A percentile compares a stretch with the other conserved stretches of the same genome.
These are phyloP conservation scores for Eulithis prunata DNA, from an alignment of 2,888 invertebrate genomes.

Conservation along the genomic window DNA sequence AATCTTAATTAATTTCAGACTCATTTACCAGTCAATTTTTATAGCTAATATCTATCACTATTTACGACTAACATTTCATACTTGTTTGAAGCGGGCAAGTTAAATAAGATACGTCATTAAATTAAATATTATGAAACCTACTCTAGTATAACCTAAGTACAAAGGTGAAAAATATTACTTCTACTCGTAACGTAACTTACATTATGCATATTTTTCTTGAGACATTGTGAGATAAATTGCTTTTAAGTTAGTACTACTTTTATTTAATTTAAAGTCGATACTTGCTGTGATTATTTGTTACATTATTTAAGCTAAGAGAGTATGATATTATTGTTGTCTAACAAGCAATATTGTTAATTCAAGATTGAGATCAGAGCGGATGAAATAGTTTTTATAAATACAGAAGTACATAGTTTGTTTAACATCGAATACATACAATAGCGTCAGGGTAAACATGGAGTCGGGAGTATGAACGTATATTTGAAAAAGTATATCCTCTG, in stretches of 20 bases:
- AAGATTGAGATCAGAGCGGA: constrained; percentile 46
- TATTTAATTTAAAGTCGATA: constrained; percentile 37
- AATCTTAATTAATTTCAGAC: constrained; percentile 71
- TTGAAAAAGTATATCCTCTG: constrained; percentile 40
- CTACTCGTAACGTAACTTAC: constrained; percentile 57
- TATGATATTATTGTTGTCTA: constrained; percentile 49
- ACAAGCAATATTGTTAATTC: constrained; percentile 48
- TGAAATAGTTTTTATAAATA: constrained; percentile 42
- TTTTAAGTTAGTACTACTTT: constrained; percentile 32
- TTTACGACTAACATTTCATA: constrained; percentile 57
- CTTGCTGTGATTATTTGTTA: constrained; percentile 40
- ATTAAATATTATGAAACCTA: constrained; percentile 55
- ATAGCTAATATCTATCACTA: constrained; percentile 65
- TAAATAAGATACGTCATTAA: constrained; percentile 49
- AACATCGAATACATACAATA: background rate
- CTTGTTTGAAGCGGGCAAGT: constrained; percentile 66
- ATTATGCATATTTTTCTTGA: constrained; percentile 57
- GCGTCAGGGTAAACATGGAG: constrained; percentile 6
- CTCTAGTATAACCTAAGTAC: constrained; percentile 67
- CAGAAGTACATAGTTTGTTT: constrained; percentile 10
- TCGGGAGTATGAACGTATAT: constrained; percentile 17
- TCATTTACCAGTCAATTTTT: constrained; percentile 65
- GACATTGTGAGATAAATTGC: constrained; percentile 50
- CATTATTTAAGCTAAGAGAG: constrained; percentile 42
- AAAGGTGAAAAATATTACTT: constrained; percentile 66